Evolutionary conservation across 2,113 vertebrate genomes (phyloP).

Genomic region (Hydrochoerus hydrochaeris): DNA sequence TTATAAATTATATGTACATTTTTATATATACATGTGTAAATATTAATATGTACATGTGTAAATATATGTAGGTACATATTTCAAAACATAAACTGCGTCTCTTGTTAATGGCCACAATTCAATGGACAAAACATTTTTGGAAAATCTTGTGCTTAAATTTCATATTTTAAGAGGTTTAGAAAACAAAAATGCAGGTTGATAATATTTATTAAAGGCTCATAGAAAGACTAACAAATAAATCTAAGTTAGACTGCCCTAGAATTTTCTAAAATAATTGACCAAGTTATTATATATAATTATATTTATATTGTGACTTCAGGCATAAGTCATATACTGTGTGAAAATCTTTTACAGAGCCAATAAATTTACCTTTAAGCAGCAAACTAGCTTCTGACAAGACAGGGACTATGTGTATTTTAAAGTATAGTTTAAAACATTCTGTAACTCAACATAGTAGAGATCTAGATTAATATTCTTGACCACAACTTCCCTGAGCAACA

Average conservation of each 20-base stretch:
- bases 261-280: neutral
- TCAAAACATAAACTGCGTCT: neutral
- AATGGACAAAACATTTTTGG: neutral
- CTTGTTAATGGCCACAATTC: neutral
- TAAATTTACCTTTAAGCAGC: neutral
- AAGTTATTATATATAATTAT: neutral
- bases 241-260: neutral
- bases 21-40: no score
- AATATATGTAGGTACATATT: neutral
- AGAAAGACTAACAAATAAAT: neutral
- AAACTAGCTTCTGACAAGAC: neutral
- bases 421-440: neutral
- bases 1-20: neutral
- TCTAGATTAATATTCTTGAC: neutral
- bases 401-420: neutral
- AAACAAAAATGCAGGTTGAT: neutral
- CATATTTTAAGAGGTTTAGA: neutral
- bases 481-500: neutral
- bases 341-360: neutral
- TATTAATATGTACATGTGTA: no score
- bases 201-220: neutral
- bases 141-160: neutral
- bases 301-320: neutral
- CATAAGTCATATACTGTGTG: neutral
- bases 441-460: neutral